Base-by-base conservation (phyloP, 2,888 invertebrate species). In the Eilema sororculum region DNA sequence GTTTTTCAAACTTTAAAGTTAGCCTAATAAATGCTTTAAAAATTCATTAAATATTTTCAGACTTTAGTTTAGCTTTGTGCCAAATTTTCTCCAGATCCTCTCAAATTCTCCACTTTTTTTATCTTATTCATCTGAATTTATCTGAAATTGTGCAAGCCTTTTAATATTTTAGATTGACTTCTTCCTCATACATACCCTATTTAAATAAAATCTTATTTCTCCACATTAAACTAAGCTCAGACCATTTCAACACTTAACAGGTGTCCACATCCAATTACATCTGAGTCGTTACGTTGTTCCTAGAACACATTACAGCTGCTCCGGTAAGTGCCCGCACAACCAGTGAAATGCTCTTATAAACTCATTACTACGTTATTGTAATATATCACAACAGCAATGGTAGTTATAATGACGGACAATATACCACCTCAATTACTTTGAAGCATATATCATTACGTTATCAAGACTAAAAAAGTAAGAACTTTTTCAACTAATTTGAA, bases 221-320 rank as follows among this genome's bases (percentile, higher is more conserved):
- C 22, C 10, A 52, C 30, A 37, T 67, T 68, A 65, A 65, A 63
- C 46, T 52, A 6, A 56, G 13, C 22, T 22, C 41, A 52, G 33
- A 24, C 59, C 58, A 63, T 64, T 30, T 68, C 25, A 69, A 73
- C 65, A 73, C 67, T 68, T 73, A 79, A 72, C 77, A 81, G 77
- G 79, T 79, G 74, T 67, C 60, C 63, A 63, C 57, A 56, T 73
- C 70, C 68, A 81, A 79, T 81, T 75, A 75, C 74, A 72, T 60
- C 52, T 67, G 56, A 63, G 61, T 64, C 65, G 63, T 72, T 30
- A 69, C 30, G 60, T n/a, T 37, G 12, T 78, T 80, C 79, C 69
- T 33, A 75, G 80, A 78, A 77, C 66, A 65, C 69, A 74, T 79
- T 78, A 72, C 58, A 59, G 67, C 63, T 28, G 46, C 58, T 67